A percentile compares a stretch with the other conserved stretches of the same genome.
Evolutionary conservation across 2,888 invertebrate genomes (phyloP).

Genomic region (Euzophera pinguis): DNA sequence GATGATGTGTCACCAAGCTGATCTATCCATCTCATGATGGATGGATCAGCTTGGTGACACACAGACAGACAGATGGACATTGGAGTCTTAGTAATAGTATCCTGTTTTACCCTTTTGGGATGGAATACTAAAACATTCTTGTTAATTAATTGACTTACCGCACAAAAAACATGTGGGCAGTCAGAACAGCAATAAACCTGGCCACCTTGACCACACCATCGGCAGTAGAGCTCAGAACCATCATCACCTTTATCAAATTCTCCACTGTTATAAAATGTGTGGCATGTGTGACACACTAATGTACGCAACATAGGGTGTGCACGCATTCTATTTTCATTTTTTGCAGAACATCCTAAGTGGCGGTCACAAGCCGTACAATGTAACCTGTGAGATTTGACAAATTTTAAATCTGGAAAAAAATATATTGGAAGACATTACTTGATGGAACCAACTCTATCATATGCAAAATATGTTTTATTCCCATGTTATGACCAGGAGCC

Average conservation of each 20-base stretch:
- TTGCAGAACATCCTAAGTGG: conserved; percentile 86
- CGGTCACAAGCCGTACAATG: conserved; percentile 88
- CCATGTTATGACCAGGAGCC: no score
- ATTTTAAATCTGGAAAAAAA: conserved; percentile 75
- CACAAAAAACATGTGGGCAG: conserved; percentile 87
- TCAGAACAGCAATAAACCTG: conserved; percentile 89
- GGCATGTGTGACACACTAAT: conserved; percentile 85
- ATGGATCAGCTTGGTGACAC: no score
- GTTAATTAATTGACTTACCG: conserved; percentile 57
- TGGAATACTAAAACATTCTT: no score
- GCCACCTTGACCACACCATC: conserved; percentile 91
- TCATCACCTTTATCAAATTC: conserved; percentile 91
- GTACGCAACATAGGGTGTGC: conserved; percentile 87
- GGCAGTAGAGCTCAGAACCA: conserved; percentile 89
- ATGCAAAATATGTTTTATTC: no score
- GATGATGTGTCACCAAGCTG: no score
- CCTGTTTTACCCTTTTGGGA: no score
- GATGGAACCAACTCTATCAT: background rate
- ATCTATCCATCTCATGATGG: no score
- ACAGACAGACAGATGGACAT: no score
- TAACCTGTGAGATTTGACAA: conserved; percentile 79
- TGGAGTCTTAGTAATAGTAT: no score
- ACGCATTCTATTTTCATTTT: conserved; percentile 81
- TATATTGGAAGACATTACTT: background rate
- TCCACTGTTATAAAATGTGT: conserved; percentile 88